phyloP scores from a whole-genome alignment of 2,797 vertebrate species.

The Tapera naevia region DNA sequence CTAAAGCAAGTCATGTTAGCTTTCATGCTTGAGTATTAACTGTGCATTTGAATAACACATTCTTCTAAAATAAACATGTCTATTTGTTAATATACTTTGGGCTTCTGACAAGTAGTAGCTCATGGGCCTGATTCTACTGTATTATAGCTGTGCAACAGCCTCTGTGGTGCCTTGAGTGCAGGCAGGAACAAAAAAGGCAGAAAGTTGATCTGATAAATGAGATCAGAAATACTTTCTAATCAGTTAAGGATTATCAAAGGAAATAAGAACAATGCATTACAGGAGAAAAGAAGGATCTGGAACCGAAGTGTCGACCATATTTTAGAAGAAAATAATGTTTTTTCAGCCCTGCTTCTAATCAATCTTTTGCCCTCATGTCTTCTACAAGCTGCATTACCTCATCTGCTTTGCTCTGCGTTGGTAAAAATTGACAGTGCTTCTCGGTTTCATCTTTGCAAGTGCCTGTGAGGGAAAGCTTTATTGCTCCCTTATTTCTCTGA shows the following conservation, averaged over 20 bases:
- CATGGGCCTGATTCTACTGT: neutral
- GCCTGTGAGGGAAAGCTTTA: constrained; percentile 10
- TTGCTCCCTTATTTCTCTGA: neutral
- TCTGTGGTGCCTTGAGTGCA: neutral
- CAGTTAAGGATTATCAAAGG: neutral
- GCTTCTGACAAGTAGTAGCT: constrained; percentile 22
- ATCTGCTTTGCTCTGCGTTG: neutral
- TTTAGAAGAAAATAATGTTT: neutral
- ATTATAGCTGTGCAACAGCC: neutral
- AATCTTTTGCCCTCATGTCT: neutral
- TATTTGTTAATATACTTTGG: constrained; percentile 44
- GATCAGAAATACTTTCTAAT: neutral
- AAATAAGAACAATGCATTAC: neutral
- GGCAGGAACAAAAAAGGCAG: neutral
- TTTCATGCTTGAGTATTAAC: constrained; percentile 8
- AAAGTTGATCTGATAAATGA: neutral
- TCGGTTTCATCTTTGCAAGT: neutral
- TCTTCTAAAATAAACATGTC: constrained; percentile 34
- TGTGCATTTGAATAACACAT: constrained; percentile 40
- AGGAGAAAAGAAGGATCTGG: neutral
- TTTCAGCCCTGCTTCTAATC: neutral
- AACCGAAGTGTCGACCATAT: neutral
- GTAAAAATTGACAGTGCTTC: neutral
- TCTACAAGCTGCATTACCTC: neutral
- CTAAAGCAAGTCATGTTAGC: constrained; percentile 18